Evolutionary conservation across 1,140 invertebrate species (phyloP).

Genomic region (Chironomus striatipennis): DNA sequence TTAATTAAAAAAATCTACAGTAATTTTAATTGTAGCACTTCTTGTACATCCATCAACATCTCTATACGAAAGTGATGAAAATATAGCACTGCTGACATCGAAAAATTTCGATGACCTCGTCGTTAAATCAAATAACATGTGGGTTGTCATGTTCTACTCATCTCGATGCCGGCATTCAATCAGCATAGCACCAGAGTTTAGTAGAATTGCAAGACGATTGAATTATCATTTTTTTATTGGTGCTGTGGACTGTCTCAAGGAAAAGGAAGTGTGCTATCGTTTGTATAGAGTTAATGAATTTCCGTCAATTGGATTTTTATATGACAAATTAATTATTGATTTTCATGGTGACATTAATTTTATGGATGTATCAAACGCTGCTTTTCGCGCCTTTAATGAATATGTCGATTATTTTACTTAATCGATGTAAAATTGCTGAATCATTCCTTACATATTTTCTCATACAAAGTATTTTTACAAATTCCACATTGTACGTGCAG

Average conservation of each 20-base stretch:
- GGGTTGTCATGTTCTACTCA: constrained; percentile 58
- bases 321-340: not conserved
- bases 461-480: no score
- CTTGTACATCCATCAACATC: no score
- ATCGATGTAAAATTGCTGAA: no score
- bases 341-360: not conserved
- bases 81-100: no score
- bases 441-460: no score
- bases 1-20: no score
- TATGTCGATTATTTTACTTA: not conserved
- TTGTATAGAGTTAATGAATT: not conserved
- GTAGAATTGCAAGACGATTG: not conserved
- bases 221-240: not conserved
- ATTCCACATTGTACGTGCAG: no score
- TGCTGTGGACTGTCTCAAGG: not conserved
- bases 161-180: not conserved
- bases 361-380: not conserved
- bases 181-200: not conserved
- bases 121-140: constrained; percentile 42
- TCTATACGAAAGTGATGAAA: no score
- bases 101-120: no score
- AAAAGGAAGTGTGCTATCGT: not conserved
- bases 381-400: not conserved
- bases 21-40: no score
- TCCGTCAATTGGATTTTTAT: not conserved